Conservation (phyloP, 2,797 vertebrate genomes). For the Varecia variegata region DNA sequence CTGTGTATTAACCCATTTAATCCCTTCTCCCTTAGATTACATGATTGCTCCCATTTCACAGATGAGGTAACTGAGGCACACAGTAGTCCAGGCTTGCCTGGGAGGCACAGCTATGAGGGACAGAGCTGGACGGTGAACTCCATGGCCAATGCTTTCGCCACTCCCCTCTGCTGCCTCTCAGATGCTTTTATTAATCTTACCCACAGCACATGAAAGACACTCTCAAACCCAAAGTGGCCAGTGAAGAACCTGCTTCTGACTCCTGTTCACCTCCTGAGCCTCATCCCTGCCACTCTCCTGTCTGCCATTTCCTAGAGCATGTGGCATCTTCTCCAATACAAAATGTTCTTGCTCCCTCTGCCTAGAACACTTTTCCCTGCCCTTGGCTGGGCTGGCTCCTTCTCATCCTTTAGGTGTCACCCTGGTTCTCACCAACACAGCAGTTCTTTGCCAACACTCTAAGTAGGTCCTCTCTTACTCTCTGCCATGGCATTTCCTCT, state of each 20-base stretch:
- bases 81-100: not conserved
- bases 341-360: not conserved
- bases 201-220: too few species aligned
- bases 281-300: too few species aligned
- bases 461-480: not conserved
- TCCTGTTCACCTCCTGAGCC: not conserved
- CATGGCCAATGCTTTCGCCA: fast-evolving
- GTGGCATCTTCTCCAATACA: not conserved
- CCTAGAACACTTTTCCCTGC: not conserved
- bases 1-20: not conserved
- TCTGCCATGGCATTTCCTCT: not conserved
- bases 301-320: not conserved
- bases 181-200: not conserved
- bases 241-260: not conserved
- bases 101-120: not conserved
- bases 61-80: not conserved
- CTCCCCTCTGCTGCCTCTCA: too few species aligned
- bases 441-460: not conserved
- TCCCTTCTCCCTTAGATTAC: not conserved
- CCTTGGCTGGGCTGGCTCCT: not conserved
- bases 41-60: not conserved
- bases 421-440: not conserved
- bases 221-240: not conserved
- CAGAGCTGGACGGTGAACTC: not conserved
- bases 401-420: not conserved